These are phyloP conservation scores for Clarias platycephalus DNA, from an alignment of 2,797 vertebrate genomes.

Conservation along the genomic window DNA sequence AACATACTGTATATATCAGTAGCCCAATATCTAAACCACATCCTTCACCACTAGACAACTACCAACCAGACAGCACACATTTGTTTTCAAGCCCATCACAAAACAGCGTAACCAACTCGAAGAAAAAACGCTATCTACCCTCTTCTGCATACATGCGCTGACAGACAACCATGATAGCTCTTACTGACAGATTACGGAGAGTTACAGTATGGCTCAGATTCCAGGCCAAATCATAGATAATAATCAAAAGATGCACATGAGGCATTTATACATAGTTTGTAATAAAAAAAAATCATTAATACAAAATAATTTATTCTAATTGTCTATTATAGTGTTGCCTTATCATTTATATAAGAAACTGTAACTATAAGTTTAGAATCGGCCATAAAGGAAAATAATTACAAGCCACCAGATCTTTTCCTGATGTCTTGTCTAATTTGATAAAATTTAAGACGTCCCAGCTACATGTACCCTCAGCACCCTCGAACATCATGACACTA, in stretches of 20 bases:
- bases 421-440: not conserved
- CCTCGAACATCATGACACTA: slow-evolving; percentile 2
- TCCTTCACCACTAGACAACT: not conserved
- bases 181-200: not conserved
- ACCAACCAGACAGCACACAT: not conserved
- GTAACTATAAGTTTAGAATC: not conserved
- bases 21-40: too few species aligned
- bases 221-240: not conserved
- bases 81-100: not conserved
- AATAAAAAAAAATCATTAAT: not conserved
- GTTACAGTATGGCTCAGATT: not conserved
- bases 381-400: not conserved
- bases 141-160: not conserved
- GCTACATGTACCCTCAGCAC: not conserved
- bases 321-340: not conserved
- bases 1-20: too few species aligned
- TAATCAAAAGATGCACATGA: not conserved
- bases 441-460: not conserved
- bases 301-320: not conserved
- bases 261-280: not conserved
- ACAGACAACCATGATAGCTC: too few species aligned
- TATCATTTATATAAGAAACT: not conserved
- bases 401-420: not conserved
- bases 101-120: not conserved
- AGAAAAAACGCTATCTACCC: not conserved